Percentiles rank a stretch among this genome's conserved stretches.
Evolutionary conservation across 2,113 vertebrate species (phyloP).

Genomic region (Chascanopsetta lugubris): DNA sequence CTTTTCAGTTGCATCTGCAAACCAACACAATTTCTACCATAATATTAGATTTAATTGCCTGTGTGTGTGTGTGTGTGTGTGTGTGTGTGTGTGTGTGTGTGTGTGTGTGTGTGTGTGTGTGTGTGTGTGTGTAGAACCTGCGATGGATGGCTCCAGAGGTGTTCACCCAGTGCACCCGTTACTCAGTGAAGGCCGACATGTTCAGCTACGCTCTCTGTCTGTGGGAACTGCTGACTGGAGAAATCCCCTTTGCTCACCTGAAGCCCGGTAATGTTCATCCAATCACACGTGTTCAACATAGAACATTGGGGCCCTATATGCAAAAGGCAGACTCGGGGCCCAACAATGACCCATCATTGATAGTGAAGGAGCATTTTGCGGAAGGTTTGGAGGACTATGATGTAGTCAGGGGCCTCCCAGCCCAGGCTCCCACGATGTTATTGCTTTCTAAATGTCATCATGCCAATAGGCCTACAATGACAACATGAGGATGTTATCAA

Average conservation of each 20-base stretch:
- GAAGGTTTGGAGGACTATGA: too few species aligned
- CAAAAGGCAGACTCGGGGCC: too few species aligned
- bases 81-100: neutral
- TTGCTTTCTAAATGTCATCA: too few species aligned
- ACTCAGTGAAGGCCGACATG: conserved; percentile 93
- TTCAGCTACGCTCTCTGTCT: conserved; percentile 96
- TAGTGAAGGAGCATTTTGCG: too few species aligned
- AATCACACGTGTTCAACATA: neutral
- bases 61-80: neutral
- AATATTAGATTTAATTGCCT: neutral
- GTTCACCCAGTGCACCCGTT: conserved; percentile 93
- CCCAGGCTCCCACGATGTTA: too few species aligned
- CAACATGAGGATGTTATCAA: too few species aligned
- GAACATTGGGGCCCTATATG: too few species aligned
- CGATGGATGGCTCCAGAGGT: conserved; percentile 97
- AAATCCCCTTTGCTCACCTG: conserved; percentile 93
- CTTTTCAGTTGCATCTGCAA: neutral
- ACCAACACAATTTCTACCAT: neutral
- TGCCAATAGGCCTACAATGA: too few species aligned
- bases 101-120: conserved; percentile 8
- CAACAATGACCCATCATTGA: too few species aligned
- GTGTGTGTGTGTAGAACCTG: conserved; percentile 85
- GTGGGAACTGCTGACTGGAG: conserved; percentile 93
- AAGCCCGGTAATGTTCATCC: conserved; percentile 87
- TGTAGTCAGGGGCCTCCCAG: too few species aligned